phyloP scores from a whole-genome alignment of 1,140 invertebrate species.

The Elymnias hypermnestra region DNA sequence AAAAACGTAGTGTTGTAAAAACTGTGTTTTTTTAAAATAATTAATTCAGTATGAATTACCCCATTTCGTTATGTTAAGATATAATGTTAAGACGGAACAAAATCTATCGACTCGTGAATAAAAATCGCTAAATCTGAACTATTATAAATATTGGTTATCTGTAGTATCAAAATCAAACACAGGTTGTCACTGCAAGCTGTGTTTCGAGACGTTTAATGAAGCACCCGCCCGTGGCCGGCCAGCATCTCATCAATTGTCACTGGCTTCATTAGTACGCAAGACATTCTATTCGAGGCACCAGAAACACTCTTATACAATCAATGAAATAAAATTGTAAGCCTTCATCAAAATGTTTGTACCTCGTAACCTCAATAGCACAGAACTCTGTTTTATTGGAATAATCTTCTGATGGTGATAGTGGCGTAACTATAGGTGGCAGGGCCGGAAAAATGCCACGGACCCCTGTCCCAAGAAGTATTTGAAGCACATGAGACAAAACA shows the following conservation, averaged over 20 bases:
- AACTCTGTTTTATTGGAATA: too few relatives aligned
- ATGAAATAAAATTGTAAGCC: constrained; percentile 9
- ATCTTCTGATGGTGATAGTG: too few relatives aligned
- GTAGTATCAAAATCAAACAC: constrained; percentile 6
- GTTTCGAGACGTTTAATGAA: constrained; percentile 38
- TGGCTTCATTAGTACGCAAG: constrained; percentile 23
- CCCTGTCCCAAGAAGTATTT: too few relatives aligned
- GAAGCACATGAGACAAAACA: too few relatives aligned
- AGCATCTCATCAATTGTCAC: constrained; percentile 16
- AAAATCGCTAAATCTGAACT: neutral
- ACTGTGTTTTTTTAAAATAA: too few relatives aligned
- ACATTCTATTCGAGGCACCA: constrained; percentile 9
- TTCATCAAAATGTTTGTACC: neutral
- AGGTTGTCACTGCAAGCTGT: constrained; percentile 12
- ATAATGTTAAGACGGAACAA: too few relatives aligned
- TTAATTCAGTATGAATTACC: too few relatives aligned
- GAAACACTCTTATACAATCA: constrained; percentile 7
- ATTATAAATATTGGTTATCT: neutral
- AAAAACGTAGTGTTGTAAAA: too few relatives aligned
- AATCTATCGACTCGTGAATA: too few relatives aligned
- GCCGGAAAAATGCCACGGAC: too few relatives aligned
- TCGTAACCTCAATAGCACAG: constrained; percentile 2
- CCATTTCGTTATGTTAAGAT: too few relatives aligned
- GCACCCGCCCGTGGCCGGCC: constrained; percentile 24
- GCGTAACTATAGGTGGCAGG: too few relatives aligned